A percentile compares a stretch with the other conserved stretches of the same genome.
Conservation (phyloP, 2,888 invertebrate genomes). For the Alloscopus bannaensis region DNA sequence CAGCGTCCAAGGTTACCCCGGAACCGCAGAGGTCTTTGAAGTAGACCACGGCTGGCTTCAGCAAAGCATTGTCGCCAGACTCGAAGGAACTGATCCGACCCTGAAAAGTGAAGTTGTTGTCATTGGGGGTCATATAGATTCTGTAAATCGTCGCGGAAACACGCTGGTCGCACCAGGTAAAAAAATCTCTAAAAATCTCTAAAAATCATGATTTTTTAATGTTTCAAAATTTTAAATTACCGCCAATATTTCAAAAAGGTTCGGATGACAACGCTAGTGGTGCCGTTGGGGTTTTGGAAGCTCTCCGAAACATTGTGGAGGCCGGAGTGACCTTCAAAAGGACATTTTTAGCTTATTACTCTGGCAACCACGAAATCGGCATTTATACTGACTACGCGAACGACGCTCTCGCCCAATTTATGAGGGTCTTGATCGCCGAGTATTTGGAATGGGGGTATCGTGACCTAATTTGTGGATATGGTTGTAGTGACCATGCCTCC, state of each 20-base stretch:
- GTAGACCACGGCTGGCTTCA: conserved; percentile 49
- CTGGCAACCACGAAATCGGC: conserved; percentile 23
- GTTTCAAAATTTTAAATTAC: background rate
- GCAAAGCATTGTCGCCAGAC: conserved; percentile 53
- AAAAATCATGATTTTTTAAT: background rate
- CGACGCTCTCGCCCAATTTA: conserved; percentile 42
- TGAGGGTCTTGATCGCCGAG: conserved; percentile 44
- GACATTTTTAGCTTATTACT: conserved; percentile 61
- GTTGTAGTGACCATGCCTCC: conserved; percentile 56
- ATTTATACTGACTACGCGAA: conserved; percentile 56
- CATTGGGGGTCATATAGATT: conserved; percentile 65
- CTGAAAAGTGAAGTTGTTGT: conserved; percentile 43
- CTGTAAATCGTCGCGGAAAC: conserved; percentile 25
- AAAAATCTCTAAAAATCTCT: background rate
- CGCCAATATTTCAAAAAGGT: conserved; percentile 24
- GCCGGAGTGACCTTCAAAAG: conserved; percentile 38
- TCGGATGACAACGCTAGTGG: conserved; percentile 67
- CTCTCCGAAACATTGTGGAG: conserved; percentile 46
- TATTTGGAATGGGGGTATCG: conserved; percentile 44
- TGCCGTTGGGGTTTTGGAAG: conserved; percentile 50
- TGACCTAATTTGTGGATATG: conserved; percentile 5
- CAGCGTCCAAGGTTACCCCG: conserved; percentile 36
- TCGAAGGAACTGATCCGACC: conserved; percentile 55
- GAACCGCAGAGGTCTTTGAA: conserved; percentile 29
- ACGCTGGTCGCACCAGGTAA: conserved; percentile 40